These are phyloP conservation scores for Yponomeuta malinellus DNA, from an alignment of 2,888 invertebrate genomes.

Conservation along the genomic window DNA sequence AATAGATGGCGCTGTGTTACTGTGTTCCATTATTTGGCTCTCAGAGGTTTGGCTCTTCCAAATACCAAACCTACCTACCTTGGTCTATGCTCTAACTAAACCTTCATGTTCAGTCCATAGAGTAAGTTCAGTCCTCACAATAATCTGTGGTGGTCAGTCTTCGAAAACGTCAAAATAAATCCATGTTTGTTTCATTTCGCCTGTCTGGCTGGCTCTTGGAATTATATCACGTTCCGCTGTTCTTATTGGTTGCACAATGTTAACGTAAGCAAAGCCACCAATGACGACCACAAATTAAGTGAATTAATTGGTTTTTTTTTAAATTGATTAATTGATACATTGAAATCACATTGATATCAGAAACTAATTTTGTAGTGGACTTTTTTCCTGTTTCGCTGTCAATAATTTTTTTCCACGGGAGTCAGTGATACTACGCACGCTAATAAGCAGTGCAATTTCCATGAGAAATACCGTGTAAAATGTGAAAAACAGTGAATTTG, in stretches of 20 bases:
- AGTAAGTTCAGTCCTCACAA: too few relatives aligned
- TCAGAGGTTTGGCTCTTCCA: too few relatives aligned
- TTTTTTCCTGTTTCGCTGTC: not conserved
- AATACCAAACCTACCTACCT: too few relatives aligned
- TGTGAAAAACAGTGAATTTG: conserved; percentile 62
- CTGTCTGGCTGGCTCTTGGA: too few relatives aligned
- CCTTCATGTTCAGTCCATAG: too few relatives aligned
- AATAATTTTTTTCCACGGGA: not conserved
- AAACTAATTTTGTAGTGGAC: not conserved
- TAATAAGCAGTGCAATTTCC: conserved; percentile 19
- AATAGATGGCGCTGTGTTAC: too few relatives aligned
- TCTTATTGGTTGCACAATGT: not conserved
- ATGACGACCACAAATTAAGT: not conserved
- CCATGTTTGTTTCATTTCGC: not conserved
- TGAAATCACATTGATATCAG: not conserved
- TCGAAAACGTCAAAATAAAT: not conserved
- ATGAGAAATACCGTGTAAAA: conserved; percentile 63
- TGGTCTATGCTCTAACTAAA: too few relatives aligned
- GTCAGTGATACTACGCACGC: not conserved
- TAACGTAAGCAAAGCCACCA: not conserved
- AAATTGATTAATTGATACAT: not conserved
- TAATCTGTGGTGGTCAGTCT: too few relatives aligned
- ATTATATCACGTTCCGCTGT: not conserved
- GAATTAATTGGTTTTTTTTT: not conserved
- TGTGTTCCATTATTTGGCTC: too few relatives aligned